Base-by-base conservation (phyloP, 2,797 vertebrate genomes). In the Chaenodraco wilsoni region DNA sequence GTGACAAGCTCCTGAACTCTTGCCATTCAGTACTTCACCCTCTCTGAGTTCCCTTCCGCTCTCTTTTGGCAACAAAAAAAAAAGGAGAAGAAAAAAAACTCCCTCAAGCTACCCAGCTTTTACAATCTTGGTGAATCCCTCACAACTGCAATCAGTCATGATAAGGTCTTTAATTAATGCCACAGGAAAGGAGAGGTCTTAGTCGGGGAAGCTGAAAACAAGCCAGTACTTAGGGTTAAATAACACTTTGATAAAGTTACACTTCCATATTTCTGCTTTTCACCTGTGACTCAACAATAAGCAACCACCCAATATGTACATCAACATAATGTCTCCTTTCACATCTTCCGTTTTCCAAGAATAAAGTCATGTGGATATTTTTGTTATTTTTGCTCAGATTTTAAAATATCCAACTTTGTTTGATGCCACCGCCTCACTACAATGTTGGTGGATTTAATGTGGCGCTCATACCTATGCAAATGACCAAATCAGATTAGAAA, bases 131-230 rank as follows among this genome's bases (percentile, higher is more conserved):
- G 90, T 89, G 88, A 92, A 94, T 94, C 92, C 94, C 88, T 92
- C 90, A 91, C 79, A 92, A 93, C 91, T 91, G 84, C 93, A 92
- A 92, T 93, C 90, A 91, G 87, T 92, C 90, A 91, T 87, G 89
- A 93, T 91, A 79, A 87, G 87, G 88, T 87, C 91, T 93, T 92
- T 88, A 90, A 90, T 90, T 90, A 90, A 94, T 92, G 84, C 87
- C 83, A 81, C 81, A 93, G 93, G 92, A 92, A 93, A 92, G 84
- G 77, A 88, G 79, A 90, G 85, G 89, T 86, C 88, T 92, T 83
- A 85, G 75, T 68, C 17, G 44, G 71, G 82, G 74, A 84, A 89
- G 88, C 84, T 78, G 76, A 81, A 84, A 88, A 90, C 89, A 86
- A 90, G 87, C 85, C 82, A 65, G 59, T 81, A 82, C 76, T 91